Evolutionary conservation across 2,113 vertebrate species (phyloP).

Genomic region (Crotophaga sulcirostris): DNA sequence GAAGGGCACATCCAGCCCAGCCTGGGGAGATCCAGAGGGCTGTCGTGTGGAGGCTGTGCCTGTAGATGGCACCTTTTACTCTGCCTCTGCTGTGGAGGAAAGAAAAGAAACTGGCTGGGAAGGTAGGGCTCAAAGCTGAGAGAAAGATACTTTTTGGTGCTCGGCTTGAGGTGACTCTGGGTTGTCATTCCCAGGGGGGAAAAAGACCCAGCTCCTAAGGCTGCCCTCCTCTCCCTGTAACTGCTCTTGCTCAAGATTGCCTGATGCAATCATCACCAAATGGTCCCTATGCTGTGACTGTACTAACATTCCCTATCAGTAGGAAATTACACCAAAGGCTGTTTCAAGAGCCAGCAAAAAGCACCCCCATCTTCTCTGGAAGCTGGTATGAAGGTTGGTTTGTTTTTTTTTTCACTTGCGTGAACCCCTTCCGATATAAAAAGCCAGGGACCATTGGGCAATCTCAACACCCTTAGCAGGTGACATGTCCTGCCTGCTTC

Average conservation of each 20-base stretch:
- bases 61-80: slow-evolving; percentile 66
- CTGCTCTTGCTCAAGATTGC: no score
- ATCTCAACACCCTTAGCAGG: neutral
- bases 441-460: neutral
- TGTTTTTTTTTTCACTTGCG: neutral
- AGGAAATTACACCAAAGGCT: neutral
- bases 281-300: accelerated
- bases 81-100: neutral
- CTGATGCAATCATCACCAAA: accelerated
- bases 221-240: accelerated
- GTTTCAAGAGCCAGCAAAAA: neutral
- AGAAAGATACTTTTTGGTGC: neutral
- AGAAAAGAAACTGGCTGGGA: neutral
- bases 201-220: neutral
- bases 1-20: neutral
- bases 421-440: neutral
- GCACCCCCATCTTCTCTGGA: neutral
- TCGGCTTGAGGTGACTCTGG: accelerated
- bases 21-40: neutral
- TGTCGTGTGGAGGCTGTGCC: neutral
- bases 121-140: neutral
- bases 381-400: neutral
- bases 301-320: neutral
- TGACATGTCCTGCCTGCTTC: neutral
- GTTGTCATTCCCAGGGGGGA: neutral